These are phyloP conservation scores for Cyrtonyx montezumae DNA, from an alignment of 2,113 vertebrate species.

Conservation along the genomic window DNA sequence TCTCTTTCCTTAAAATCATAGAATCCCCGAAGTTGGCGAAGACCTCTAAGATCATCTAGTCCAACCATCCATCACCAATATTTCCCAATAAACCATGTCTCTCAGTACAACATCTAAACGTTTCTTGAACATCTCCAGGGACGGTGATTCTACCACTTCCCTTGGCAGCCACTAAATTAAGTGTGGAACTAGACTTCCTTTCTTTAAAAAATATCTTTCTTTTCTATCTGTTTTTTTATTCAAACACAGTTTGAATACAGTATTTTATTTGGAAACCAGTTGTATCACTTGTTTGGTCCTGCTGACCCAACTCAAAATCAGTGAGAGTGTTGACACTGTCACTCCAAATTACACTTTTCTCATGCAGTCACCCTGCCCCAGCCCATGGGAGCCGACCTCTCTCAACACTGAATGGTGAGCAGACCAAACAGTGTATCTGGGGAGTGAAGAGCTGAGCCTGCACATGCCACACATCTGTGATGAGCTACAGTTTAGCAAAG, in stretches of 20 bases:
- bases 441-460: not conserved
- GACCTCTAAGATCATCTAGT: too few species aligned
- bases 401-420: not conserved
- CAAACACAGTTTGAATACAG: rapidly evolving
- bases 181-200: not conserved
- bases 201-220: not conserved
- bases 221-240: not conserved
- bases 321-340: not conserved
- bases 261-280: not conserved
- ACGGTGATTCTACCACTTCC: too few species aligned
- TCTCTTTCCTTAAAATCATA: not conserved
- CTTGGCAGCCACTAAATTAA: too few species aligned
- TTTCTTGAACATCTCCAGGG: too few species aligned
- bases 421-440: not conserved
- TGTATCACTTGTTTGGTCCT: not conserved
- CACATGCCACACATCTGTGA: rapidly evolving
- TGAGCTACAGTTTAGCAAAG: rapidly evolving
- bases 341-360: not conserved
- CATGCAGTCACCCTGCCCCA: not conserved
- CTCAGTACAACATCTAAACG: too few species aligned
- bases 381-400: not conserved
- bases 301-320: not conserved
- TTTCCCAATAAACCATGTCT: too few species aligned
- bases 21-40: too few species aligned
- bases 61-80: too few species aligned